Conservation (phyloP, 2,888 invertebrate species). For the Ormyrus thymus region DNA sequence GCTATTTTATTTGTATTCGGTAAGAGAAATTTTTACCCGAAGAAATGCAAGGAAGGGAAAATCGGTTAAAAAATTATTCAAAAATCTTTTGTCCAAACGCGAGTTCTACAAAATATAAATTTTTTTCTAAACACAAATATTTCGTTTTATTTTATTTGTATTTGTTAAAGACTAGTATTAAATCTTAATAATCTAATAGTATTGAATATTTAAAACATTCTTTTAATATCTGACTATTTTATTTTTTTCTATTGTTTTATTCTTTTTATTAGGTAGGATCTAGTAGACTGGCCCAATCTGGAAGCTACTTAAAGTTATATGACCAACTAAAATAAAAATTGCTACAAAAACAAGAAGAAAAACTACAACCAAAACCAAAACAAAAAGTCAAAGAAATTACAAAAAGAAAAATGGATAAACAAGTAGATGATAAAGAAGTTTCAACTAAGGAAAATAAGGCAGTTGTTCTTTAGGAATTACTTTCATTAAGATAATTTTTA, state of each 20-base stretch:
- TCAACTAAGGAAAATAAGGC: background rate
- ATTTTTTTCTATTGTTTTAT: too few relatives aligned
- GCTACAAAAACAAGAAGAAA: background rate
- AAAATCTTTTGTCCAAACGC: too few relatives aligned
- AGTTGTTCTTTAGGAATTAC: background rate
- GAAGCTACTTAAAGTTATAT: constrained; percentile 48
- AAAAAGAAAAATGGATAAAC: constrained; percentile 16
- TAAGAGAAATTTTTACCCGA: too few relatives aligned
- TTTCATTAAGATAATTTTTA: constrained; percentile 11
- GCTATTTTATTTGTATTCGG: too few relatives aligned
- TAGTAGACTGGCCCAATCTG: constrained; percentile 14
- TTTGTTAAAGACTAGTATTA: too few relatives aligned
- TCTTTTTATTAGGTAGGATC: constrained; percentile 9
- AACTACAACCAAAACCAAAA: background rate
- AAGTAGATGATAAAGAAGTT: background rate
- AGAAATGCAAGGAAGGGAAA: too few relatives aligned
- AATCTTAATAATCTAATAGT: too few relatives aligned
- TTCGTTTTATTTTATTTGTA: background rate
- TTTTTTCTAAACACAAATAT: too few relatives aligned
- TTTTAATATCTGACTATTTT: too few relatives aligned
- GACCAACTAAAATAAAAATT: background rate
- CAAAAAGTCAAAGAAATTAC: background rate
- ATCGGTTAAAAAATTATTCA: too few relatives aligned
- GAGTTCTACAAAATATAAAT: too few relatives aligned
- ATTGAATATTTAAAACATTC: too few relatives aligned